Percentiles rank a stretch among this genome's conserved stretches.
These are phyloP conservation scores for Malaclemys terrapin DNA, from an alignment of 2,113 vertebrate genomes.

Conservation along the genomic window DNA sequence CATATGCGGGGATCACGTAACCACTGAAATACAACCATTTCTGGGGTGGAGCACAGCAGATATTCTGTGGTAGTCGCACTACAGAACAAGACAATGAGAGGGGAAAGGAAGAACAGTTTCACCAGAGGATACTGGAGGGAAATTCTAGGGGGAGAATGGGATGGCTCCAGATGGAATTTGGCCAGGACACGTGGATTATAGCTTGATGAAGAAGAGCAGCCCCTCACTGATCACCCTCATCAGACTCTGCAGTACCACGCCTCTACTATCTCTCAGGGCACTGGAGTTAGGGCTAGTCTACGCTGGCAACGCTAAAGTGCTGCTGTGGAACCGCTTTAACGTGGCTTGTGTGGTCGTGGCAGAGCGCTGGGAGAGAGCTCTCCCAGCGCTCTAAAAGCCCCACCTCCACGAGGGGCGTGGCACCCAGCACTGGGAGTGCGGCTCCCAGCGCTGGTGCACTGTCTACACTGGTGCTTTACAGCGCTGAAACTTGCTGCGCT, in stretches of 20 bases:
- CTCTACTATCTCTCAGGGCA: neutral
- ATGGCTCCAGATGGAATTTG: neutral
- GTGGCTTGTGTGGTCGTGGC: no score
- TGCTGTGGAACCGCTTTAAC: no score
- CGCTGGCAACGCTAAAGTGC: no score
- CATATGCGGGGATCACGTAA: neutral
- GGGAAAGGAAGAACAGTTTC: neutral
- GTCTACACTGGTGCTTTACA: no score
- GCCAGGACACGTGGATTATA: rapidly evolving
- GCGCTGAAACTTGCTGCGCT: no score
- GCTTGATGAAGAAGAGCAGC: neutral
- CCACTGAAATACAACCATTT: neutral
- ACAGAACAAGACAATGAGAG: neutral
- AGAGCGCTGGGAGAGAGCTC: no score
- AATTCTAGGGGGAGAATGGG: neutral
- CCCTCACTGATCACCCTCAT: neutral
- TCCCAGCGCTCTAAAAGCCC: no score
- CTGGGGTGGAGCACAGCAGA: neutral
- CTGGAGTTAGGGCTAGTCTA: neutral
- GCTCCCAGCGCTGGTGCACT: no score
- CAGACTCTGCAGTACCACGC: neutral
- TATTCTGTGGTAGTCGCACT: neutral
- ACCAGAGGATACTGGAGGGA: neutral
- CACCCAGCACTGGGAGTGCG: no score
- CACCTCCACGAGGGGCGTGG: no score